Evolutionary conservation across 2,797 vertebrate species (phyloP).

Genomic region (Malacoctenus gilli): DNA sequence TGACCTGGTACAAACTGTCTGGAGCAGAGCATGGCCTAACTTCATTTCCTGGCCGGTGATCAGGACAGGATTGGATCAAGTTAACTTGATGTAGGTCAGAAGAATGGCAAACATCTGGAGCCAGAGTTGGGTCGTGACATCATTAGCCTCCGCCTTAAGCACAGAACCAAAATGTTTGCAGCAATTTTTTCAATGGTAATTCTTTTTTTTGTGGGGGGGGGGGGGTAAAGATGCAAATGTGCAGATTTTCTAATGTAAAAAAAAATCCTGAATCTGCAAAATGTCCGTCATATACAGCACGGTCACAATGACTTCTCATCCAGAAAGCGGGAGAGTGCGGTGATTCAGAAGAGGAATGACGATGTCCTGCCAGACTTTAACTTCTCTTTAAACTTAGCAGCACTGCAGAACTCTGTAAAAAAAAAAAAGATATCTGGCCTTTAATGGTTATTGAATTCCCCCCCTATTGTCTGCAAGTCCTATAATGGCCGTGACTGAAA

Average conservation of each 20-base stretch:
- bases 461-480: constrained; percentile 6
- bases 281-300: background rate
- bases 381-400: constrained; percentile 9
- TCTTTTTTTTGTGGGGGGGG: too few species aligned
- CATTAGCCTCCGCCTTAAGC: constrained; percentile 32
- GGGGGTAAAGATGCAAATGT: too few species aligned
- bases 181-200: background rate
- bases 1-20: constrained; percentile 62
- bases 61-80: constrained; percentile 52
- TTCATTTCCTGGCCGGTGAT: constrained; percentile 67
- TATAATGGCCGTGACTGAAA: constrained; percentile 1
- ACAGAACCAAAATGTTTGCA: constrained; percentile 13
- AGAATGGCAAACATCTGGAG: constrained; percentile 47
- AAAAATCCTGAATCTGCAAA: constrained; percentile 22
- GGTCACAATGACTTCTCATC: constrained; percentile 20
- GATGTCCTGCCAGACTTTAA: constrained; percentile 1
- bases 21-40: constrained; percentile 47
- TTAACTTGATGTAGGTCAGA: constrained; percentile 51
- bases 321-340: background rate
- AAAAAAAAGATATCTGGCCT: constrained; percentile 21
- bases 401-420: constrained; percentile 12
- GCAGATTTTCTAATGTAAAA: too few species aligned
- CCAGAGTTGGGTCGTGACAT: constrained; percentile 30
- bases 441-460: constrained; percentile 19
- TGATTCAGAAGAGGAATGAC: constrained; percentile 21